Base-by-base conservation (phyloP, 2,797 vertebrate genomes). In the Enteromius radiatus region DNA sequence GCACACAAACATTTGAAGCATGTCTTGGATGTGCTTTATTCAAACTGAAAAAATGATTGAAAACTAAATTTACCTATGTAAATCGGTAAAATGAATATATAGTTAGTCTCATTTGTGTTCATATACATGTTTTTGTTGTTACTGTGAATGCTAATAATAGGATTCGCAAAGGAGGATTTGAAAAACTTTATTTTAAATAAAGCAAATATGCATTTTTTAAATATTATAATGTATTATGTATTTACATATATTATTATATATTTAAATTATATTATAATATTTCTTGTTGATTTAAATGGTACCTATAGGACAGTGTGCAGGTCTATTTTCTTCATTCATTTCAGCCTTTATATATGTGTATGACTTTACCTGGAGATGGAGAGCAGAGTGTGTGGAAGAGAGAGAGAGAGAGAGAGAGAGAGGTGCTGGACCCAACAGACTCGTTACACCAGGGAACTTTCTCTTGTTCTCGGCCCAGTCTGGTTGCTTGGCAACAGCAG, bases 401-500 rank as follows among this genome's bases (percentile, higher is more conserved):
- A 54, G 68, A 45, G 83, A 31, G 77, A 38, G 9, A 78, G 33
- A 64, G 15, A 28, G 71, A 64, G 78, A 63, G 74, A 69, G 81
- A 26, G 81, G 28, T 17, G 70, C 69, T 78, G 76, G 80, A 75
- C 71, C 31, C 74, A 81, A 65, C 56, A 84, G 84, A 92, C 93
- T 93, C 93, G 87, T 87, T 87, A 88, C 91, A 91, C 88, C 87
- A 87, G 93, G 93, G 93, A 93, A 93, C 92, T 92, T 94, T 91
- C 89, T 92, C 87, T 88, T 84, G 88, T 87, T 91, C 89, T 86
- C 89, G 87, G 90, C 91, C 89, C 92, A 91, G 93, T 92, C 93
- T 92, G 91, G 94, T 95, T 93, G 94, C 95, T 92, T 93, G 92
- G 95, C 92, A 95, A 95, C 94, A 92, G 92, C 89, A 83, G 90